A percentile compares a stretch with the other conserved stretches of the same genome.
Evolutionary conservation across 1,140 invertebrate genomes (phyloP).

Genomic region (Trichonephila clavipes): DNA sequence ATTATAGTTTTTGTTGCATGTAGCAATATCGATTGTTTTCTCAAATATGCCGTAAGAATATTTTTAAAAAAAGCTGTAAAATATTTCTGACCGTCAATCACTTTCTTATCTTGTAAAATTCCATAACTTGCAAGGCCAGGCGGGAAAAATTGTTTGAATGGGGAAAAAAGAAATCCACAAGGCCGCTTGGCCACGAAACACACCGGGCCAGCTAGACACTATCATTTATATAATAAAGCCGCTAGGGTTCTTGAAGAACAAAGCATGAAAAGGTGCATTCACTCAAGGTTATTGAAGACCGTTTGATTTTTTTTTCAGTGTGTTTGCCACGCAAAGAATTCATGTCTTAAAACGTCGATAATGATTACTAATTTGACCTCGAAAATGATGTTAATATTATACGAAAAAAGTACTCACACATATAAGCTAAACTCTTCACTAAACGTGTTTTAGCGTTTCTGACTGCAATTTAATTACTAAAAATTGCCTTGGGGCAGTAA

Average conservation of each 20-base stretch:
- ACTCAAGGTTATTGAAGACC: not conserved
- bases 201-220: not conserved
- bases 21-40: not conserved
- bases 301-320: not conserved
- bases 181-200: not conserved
- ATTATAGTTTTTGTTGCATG: no score
- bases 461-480: not conserved
- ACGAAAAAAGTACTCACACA: not conserved
- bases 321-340: not conserved
- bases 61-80: not conserved
- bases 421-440: not conserved
- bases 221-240: constrained; percentile 28
- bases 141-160: not conserved
- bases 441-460: not conserved
- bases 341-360: not conserved
- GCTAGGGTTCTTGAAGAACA: not conserved
- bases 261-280: not conserved
- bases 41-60: not conserved
- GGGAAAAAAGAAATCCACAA: not conserved
- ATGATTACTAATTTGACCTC: not conserved
- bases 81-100: not conserved
- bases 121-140: not conserved
- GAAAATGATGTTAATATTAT: not conserved
- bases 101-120: not conserved
- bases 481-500: not conserved